These are phyloP conservation scores for Zaprionus inermis DNA, from an alignment of 1,140 invertebrate genomes.

Conservation along the genomic window DNA sequence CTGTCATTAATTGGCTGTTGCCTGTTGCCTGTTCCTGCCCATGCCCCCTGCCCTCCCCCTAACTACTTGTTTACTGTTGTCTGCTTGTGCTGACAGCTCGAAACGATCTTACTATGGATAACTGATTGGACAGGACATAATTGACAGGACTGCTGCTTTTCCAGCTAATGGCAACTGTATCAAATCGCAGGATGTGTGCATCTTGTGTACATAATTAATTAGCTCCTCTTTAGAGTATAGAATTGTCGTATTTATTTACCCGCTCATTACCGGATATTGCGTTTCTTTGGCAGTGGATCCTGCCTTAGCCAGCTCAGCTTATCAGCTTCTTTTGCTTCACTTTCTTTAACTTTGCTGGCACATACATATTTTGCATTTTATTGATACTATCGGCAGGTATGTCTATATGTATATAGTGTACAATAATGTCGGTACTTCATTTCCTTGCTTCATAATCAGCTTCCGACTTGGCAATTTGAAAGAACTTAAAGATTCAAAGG, in stretches of 20 bases:
- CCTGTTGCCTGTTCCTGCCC: slow-evolving; percentile 28
- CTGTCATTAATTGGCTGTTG: slow-evolving; percentile 77
- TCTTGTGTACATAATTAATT: slow-evolving; percentile 1
- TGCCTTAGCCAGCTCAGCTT: not conserved
- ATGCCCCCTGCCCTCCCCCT: not conserved
- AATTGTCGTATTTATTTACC: slow-evolving; percentile 9
- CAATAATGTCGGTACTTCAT: slow-evolving; percentile 43
- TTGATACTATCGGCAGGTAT: not conserved
- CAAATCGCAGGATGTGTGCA: not conserved
- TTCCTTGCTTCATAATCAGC: slow-evolving; percentile 64
- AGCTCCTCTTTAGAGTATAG: not conserved
- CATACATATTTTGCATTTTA: not conserved
- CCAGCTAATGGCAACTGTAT: slow-evolving; percentile 23
- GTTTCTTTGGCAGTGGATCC: not conserved
- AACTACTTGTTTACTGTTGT: not conserved
- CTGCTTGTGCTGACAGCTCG: slow-evolving; percentile 31
- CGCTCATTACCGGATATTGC: slow-evolving; percentile 8
- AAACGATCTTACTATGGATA: slow-evolving; percentile 44
- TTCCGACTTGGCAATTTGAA: slow-evolving; percentile 58
- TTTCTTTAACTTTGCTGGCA: not conserved
- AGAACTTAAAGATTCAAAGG: slow-evolving; percentile 18
- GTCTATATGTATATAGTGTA: too few relatives aligned
- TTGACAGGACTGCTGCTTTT: not conserved
- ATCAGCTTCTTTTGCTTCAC: not conserved
- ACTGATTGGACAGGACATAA: slow-evolving; percentile 12